Evolutionary conservation across 1,140 invertebrate species (phyloP), one percentile per base, ranked within the genome.

Genomic region (Drosophila arizonae): DNA sequence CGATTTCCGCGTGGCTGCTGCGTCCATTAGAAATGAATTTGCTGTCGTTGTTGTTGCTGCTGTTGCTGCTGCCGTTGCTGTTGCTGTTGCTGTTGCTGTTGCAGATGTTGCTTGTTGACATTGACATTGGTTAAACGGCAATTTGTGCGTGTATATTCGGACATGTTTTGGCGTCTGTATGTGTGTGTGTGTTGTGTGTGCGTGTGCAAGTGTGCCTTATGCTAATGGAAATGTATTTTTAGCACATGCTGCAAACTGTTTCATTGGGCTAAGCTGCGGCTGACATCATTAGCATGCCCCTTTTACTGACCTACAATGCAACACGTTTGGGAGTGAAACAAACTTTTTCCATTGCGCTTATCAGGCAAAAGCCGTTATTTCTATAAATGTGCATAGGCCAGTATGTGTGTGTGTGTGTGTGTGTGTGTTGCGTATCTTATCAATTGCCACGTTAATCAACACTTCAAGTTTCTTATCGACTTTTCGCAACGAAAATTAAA

Each of bases 121-220:
- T 86, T 86, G 82, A 86, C 82, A 86, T 86, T 86, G 82, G 82
- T 58, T 72, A 76, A 86, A 86, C 76, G 84, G 79, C 84, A 82
- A 79, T 71, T 72, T 82, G 82, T 86, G 81, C 81, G 81, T 81
- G 61, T 67, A 70, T 71, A 57, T 71, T 66, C 76, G 58, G 72
- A 74, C 45, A 58, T 46, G 54, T 52, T 62, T 30, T 21, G 10
- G 30, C 26, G 8, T 58, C 26, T 33, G 39, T 46, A 3, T 33
- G 6, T 26, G 24, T 39, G 10, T 64, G 24, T 36, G 46, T 17
- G 28, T 56, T 64, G 24, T 36, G 46, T 17, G 28, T 56, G 26
- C 58, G 48, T 67, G 54, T 51, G 15, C 55, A 17, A 50, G 51
- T 24, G 24, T 56, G 26, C 58, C 36, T 60, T 55, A 64, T 61